Evolutionary conservation across 2,888 invertebrate genomes (phyloP).

Genomic region (Apodemia duryi): DNA sequence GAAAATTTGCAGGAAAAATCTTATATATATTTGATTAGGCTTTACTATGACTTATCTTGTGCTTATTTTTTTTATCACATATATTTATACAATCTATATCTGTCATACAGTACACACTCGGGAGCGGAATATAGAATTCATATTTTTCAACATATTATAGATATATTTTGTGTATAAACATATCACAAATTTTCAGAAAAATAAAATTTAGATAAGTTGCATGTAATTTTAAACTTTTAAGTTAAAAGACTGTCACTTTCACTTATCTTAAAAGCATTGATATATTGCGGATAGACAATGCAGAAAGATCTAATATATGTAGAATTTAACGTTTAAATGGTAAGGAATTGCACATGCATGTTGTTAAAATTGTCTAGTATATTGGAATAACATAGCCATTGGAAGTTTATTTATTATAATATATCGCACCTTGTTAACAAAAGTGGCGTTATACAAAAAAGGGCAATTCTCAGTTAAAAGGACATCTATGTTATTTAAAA

Average conservation of each 20-base stretch:
- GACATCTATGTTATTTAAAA: no score
- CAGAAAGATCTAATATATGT: neutral
- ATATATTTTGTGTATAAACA: slow-evolving; percentile 7
- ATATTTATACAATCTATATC: slow-evolving; percentile 54
- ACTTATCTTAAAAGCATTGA: neutral
- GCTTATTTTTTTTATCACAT: slow-evolving; percentile 75
- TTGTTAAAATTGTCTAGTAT: no score
- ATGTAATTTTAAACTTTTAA: neutral
- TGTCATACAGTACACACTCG: slow-evolving; percentile 63
- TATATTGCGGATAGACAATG: neutral
- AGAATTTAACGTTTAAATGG: no score
- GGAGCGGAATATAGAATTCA: slow-evolving; percentile 30
- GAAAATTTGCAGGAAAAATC: slow-evolving; percentile 53
- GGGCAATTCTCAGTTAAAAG: no score
- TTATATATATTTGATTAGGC: slow-evolving; percentile 71
- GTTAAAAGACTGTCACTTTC: neutral
- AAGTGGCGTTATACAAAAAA: no score
- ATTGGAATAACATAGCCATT: no score
- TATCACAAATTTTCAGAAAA: slow-evolving; percentile 15
- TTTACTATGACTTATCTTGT: slow-evolving; percentile 70
- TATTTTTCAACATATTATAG: slow-evolving; percentile 21
- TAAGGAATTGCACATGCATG: no score
- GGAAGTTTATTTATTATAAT: no score
- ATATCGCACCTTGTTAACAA: no score
- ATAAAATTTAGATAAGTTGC: slow-evolving; percentile 14